phyloP scores from a whole-genome alignment of 2,888 invertebrate species.

The Dugesia japonica region DNA sequence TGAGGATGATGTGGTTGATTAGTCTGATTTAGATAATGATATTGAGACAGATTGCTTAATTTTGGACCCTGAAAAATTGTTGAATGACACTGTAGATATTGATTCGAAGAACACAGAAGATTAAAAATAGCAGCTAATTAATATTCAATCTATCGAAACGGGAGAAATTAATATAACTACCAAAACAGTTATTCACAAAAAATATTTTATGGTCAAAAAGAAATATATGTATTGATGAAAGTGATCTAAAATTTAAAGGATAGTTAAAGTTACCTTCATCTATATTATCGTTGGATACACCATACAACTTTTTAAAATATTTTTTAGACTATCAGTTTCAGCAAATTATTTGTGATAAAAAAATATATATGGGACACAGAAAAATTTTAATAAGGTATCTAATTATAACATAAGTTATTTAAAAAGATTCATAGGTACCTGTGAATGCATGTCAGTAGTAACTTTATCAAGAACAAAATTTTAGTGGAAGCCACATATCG shows the following conservation, averaged over 20 bases:
- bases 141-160: too few species aligned
- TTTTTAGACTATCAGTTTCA: not conserved
- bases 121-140: too few species aligned
- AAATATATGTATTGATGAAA: not conserved
- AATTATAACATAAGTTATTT: too few species aligned
- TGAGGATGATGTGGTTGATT: too few species aligned
- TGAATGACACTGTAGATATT: too few species aligned
- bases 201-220: not conserved
- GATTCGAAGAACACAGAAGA: too few species aligned
- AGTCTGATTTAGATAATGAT: too few species aligned
- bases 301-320: not conserved
- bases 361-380: not conserved
- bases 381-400: not conserved
- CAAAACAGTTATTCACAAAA: not conserved
- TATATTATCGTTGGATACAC: not conserved
- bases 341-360: not conserved
- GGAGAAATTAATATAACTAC: not conserved
- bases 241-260: not conserved
- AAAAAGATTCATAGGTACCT: too few species aligned
- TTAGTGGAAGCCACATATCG: not conserved
- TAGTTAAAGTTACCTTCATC: not conserved
- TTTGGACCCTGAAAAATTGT: too few species aligned
- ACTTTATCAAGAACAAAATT: not conserved
- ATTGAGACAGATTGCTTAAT: too few species aligned
- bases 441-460: too few species aligned